Conservation (phyloP, 2,888 invertebrate species). For the Cryptus armator region DNA sequence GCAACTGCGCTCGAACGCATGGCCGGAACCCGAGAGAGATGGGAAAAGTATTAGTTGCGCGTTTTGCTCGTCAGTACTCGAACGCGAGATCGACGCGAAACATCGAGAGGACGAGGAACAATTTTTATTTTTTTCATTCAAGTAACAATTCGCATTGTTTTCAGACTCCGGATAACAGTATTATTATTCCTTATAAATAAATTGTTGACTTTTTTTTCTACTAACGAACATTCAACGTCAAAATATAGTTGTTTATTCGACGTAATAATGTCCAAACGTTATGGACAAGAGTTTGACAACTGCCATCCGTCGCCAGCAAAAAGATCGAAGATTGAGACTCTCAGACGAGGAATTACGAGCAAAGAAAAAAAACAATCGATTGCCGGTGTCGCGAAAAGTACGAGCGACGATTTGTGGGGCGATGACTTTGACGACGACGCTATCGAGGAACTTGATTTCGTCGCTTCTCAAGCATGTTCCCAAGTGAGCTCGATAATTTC, state of each 20-base stretch:
- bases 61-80: constrained; percentile 22
- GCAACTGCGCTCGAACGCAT: constrained; percentile 23
- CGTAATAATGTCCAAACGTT: constrained; percentile 74
- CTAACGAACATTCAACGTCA: background rate
- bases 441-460: constrained; percentile 80
- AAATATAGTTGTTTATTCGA: background rate
- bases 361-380: constrained; percentile 23
- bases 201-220: background rate
- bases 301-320: constrained; percentile 71
- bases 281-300: constrained; percentile 65
- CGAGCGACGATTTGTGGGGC: constrained; percentile 79
- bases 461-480: constrained; percentile 79
- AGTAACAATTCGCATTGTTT: background rate
- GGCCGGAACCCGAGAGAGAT: constrained; percentile 1
- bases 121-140: background rate
- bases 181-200: background rate
- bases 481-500: constrained; percentile 64
- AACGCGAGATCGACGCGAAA: background rate
- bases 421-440: constrained; percentile 81
- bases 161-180: background rate
- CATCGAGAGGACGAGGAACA: background rate
- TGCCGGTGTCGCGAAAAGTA: constrained; percentile 7
- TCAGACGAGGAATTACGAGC: constrained; percentile 20
- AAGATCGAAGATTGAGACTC: constrained; percentile 69
- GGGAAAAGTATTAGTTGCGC: background rate